Conservation (phyloP, 2,797 vertebrate genomes). For the Acanthis flammea region DNA sequence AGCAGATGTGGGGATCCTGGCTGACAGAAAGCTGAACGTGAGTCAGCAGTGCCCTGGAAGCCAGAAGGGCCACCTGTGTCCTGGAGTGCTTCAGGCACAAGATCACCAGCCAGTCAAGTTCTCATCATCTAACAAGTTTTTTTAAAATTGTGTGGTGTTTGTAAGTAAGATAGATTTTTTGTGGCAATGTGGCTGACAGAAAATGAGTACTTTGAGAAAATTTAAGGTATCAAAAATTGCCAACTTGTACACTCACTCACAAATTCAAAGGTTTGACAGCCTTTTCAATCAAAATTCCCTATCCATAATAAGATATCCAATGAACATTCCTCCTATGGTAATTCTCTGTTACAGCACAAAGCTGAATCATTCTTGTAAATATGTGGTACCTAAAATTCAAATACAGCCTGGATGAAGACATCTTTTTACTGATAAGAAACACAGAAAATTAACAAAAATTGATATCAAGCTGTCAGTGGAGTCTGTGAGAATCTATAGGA, state of each 20-base stretch:
- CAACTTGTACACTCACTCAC: not conserved
- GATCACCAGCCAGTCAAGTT: not conserved
- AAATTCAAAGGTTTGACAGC: not conserved
- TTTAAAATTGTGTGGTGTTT: not conserved
- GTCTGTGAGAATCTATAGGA: not conserved
- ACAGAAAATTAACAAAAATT: not conserved
- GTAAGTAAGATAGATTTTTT: not conserved
- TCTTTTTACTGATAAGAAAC: not conserved
- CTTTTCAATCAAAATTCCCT: not conserved
- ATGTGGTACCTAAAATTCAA: not conserved
- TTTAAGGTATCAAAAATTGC: not conserved
- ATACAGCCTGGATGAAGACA: not conserved
- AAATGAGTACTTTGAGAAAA: not conserved
- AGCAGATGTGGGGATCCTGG: not conserved
- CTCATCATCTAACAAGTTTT: not conserved
- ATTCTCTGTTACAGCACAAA: not conserved
- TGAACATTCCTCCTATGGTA: not conserved
- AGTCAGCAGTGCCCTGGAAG: not conserved
- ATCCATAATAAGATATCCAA: not conserved
- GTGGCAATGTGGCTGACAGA: not conserved
- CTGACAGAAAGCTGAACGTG: accelerated
- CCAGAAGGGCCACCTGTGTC: accelerated
- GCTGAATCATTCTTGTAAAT: not conserved
- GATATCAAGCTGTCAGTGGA: not conserved
- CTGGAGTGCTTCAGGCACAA: accelerated